phyloP scores from a whole-genome alignment of 2,797 vertebrate genomes.

The Naso thynnoides region DNA sequence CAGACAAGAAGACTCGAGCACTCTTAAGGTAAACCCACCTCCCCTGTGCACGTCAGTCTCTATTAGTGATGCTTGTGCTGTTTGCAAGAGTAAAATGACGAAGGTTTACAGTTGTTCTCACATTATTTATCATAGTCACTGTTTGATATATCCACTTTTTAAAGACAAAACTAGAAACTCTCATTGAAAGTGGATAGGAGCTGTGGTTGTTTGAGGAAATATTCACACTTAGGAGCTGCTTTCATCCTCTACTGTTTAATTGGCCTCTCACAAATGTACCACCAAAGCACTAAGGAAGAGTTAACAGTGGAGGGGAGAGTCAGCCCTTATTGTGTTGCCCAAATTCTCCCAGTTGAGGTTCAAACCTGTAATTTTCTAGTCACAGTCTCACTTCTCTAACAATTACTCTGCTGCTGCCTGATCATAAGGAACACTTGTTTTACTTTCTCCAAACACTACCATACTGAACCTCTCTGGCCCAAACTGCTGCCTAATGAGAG shows the following conservation, averaged over 20 bases:
- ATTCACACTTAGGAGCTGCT: conserved; percentile 38
- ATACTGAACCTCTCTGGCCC: conserved; percentile 55
- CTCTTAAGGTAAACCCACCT: conserved; percentile 87
- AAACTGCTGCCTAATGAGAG: conserved; percentile 73
- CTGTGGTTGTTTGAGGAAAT: conserved; percentile 20
- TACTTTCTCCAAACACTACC: conserved; percentile 62
- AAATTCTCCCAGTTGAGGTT: conserved; percentile 29
- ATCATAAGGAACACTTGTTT: conserved; percentile 70
- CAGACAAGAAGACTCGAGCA: conserved; percentile 92
- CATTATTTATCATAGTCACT: neutral
- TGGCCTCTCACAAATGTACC: conserved; percentile 30
- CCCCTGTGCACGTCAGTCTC: neutral
- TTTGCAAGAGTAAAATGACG: conserved; percentile 3
- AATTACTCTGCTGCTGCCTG: conserved; percentile 44
- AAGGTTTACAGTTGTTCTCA: conserved; percentile 5
- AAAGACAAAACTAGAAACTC: conserved; percentile 2
- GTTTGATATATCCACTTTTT: conserved; percentile 9
- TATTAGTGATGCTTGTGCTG: conserved; percentile 8
- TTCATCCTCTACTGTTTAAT: conserved; percentile 31
- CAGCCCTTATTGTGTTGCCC: conserved; percentile 9
- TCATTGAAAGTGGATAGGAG: neutral
- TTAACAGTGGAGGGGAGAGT: conserved; percentile 15
- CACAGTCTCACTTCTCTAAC: conserved; percentile 60
- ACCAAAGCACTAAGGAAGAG: conserved; percentile 19
- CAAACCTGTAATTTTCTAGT: conserved; percentile 62